Evolutionary conservation across 2,113 vertebrate species (phyloP).

Genomic region (Brachypodius melanocephalos): DNA sequence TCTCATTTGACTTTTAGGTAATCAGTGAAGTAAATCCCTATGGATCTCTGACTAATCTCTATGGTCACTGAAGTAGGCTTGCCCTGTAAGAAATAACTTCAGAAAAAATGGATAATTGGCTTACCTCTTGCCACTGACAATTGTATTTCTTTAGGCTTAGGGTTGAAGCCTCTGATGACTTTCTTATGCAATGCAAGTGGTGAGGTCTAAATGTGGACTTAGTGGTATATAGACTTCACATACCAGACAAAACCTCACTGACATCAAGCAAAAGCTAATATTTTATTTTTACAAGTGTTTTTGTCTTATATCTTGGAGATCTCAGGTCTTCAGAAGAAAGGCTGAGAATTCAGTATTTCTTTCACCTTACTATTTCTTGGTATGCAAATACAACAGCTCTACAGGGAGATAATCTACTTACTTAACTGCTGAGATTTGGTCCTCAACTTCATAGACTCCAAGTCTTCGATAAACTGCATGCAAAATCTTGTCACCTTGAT

Average conservation of each 20-base stretch:
- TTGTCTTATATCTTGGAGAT: neutral
- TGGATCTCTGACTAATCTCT: neutral
- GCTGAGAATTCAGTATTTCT: neutral
- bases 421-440: constrained; percentile 82
- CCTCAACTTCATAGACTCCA: constrained; percentile 80
- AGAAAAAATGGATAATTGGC: neutral
- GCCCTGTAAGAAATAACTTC: neutral
- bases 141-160: neutral
- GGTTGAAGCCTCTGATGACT: neutral
- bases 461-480: constrained; percentile 79
- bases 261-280: neutral
- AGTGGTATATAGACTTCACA: neutral
- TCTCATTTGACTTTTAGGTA: neutral
- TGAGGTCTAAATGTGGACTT: neutral
- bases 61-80: neutral
- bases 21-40: neutral
- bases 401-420: constrained; percentile 45
- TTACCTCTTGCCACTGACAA: neutral
- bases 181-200: neutral
- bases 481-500: constrained; percentile 79
- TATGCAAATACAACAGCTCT: neutral
- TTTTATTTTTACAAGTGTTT: neutral
- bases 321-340: neutral
- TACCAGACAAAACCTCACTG: neutral
- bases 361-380: neutral